Base-by-base conservation (phyloP, 2,113 vertebrate species). In the Eonycteris spelaea region DNA sequence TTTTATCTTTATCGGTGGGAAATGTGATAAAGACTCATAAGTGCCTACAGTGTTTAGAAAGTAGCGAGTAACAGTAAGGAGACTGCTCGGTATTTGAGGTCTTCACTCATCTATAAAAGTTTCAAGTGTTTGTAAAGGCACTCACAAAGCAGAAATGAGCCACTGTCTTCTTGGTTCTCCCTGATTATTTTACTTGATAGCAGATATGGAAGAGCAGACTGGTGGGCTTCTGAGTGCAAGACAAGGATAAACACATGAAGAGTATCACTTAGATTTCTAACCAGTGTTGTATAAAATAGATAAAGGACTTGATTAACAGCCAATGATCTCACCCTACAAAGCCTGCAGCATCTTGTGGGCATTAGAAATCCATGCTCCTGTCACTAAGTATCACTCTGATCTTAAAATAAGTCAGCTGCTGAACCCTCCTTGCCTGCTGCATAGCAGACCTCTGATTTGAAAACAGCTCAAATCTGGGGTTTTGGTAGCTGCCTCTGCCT, bases 1-100 rank as follows among this genome's bases (percentile, higher is more conserved):
- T 85, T 96, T 88, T 84, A 78, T 48, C 90, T 98, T 98, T 97
- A 97, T 97, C 97, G 86, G 90, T 82, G 63, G 96, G 86, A 96
- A 94, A 91, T 57, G 94, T 65, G 68, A 68, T 90, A 65, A 88
- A 95, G 91, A 97, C 85, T 75, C 63, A 61, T 80, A 92, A 97
- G 95, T 95, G 96, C 97, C 88, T 63, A 95, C 63, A 96, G 88
- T 79, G 63, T 90, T 86, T 70, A 95, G 48, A 86, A 78, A 89
- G 68, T 35, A 82, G 40, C 38, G 43, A 86, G 22, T 79, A 48
- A 73, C 35, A 86, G 38, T 73, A 87, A 85, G 67, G 84, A 92
- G 14, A 74, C 10, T 84, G 59, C 67, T 38, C n/a, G 35, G 79
- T 86, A 92, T 70, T 73, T 71, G 59, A 95, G 24, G 85, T 86